Evolutionary conservation across 2,888 invertebrate genomes (phyloP).

Genomic region (Parthenolecanium corni): DNA sequence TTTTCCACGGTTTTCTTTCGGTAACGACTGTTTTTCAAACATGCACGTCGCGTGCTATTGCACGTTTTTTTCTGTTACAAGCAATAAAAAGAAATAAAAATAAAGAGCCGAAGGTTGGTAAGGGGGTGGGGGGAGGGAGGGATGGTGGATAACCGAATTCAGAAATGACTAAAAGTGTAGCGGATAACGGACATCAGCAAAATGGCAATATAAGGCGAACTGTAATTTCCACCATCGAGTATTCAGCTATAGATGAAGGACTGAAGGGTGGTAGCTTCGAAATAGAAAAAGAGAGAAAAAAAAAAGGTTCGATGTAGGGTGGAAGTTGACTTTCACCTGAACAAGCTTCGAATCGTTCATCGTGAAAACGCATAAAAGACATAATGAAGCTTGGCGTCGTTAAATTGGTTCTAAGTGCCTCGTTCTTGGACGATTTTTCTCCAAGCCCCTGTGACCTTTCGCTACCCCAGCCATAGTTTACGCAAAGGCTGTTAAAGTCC

Average conservation of each 20-base stretch:
- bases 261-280: too few species aligned
- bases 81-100: constrained; percentile 24
- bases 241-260: too few species aligned
- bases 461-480: background rate
- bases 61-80: constrained; percentile 4
- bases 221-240: background rate
- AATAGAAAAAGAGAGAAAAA: too few species aligned
- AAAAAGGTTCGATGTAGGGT: too few species aligned
- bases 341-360: background rate
- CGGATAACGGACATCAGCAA: constrained; percentile 4
- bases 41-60: constrained; percentile 25
- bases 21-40: constrained; percentile 22
- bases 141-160: background rate
- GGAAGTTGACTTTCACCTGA: too few species aligned
- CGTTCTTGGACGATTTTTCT: constrained; percentile 3
- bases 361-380: constrained; percentile 20
- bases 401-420: constrained; percentile 24
- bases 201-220: constrained; percentile 19
- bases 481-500: constrained; percentile 20
- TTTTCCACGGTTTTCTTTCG: background rate
- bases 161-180: constrained; percentile 13
- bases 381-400: constrained; percentile 26
- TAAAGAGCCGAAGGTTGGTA: background rate
- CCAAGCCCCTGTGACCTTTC: constrained; percentile 11
- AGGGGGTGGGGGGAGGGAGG: background rate